Evolutionary conservation across 2,888 invertebrate genomes (phyloP), one percentile per base, ranked within the genome.

Genomic region (Drosophila peninsularis): DNA sequence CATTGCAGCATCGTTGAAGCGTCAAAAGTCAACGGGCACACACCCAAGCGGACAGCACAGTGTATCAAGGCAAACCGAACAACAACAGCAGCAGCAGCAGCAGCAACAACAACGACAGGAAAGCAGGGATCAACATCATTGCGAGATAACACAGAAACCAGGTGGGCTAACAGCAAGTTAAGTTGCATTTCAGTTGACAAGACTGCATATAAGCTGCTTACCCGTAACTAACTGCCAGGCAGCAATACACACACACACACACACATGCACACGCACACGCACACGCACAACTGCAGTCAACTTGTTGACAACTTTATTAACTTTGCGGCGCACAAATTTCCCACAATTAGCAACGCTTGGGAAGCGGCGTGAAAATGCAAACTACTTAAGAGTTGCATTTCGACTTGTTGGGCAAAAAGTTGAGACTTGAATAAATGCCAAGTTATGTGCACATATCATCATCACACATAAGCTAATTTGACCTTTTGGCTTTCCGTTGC

Each of bases 1-100:
- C 52, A 82, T 77, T 47, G 83, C 91, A 50, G 55, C 88, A 58
- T 80, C 90, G n/a, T 73, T 90, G 36, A 91, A 88, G 71, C 87
- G 90, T 55, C 90, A 91, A 70, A 90, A 89, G 60, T 89, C 90
- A 71, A 78, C 75, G 19, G 82, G 83, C 78, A 88, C 89, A 62
- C 91, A 92, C 57, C 80, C 90, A 34, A 91, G 90, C 77, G 90
- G 91, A 66, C 90, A 90, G 47, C 70, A 89, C 27, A 71, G 70
- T 24, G 71, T 77, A 17, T 61, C 80, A 49, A 69, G 65, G 32
- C 73, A 75, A 45, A 52, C 62, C 1, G 65, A 65, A 32, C 74
- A 71, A 56, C 55, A 66, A 3, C 60, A 66, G 1, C 60, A 72
- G 1, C 54, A 55, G 4, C 55, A 62, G n/a, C 55, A 62, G 3